Conservation (phyloP, 2,797 vertebrate species). For the Echeneis naucrates region DNA sequence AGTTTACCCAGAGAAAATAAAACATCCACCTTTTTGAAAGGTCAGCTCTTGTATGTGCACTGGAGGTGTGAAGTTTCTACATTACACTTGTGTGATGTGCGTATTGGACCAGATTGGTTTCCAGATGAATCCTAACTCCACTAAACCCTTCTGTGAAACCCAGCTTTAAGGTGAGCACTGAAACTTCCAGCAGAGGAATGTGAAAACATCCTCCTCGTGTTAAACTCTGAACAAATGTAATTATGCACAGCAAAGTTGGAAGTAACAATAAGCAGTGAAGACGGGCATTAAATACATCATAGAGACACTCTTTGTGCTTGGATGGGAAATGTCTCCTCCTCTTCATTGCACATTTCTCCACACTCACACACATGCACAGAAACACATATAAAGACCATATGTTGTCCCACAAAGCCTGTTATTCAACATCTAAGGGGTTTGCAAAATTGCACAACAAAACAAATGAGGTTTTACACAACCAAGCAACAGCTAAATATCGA, state of each 20-base stretch:
- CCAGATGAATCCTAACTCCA: background rate
- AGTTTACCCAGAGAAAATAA: background rate
- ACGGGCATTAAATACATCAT: background rate
- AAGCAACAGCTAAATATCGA: conserved; percentile 48
- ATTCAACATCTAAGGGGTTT: too few relatives aligned
- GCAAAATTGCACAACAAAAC: background rate
- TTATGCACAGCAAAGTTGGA: background rate
- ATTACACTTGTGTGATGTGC: background rate
- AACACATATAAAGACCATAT: background rate
- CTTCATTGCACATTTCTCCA: too few relatives aligned
- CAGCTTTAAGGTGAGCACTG: background rate
- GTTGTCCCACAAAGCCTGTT: background rate
- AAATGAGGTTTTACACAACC: background rate
- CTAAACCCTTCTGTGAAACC: background rate
- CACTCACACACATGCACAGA: background rate
- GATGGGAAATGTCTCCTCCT: too few relatives aligned
- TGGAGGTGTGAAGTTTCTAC: background rate
- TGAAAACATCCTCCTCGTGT: background rate
- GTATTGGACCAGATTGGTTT: too few relatives aligned
- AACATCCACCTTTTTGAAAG: background rate
- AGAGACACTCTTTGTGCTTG: too few relatives aligned
- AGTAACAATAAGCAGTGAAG: background rate
- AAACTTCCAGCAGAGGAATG: background rate
- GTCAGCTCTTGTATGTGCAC: too few relatives aligned
- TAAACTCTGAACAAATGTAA: background rate